A percentile compares a stretch with the other conserved stretches of the same genome.
Conservation (phyloP, 2,797 vertebrate genomes). For the Sus cebifrons region DNA sequence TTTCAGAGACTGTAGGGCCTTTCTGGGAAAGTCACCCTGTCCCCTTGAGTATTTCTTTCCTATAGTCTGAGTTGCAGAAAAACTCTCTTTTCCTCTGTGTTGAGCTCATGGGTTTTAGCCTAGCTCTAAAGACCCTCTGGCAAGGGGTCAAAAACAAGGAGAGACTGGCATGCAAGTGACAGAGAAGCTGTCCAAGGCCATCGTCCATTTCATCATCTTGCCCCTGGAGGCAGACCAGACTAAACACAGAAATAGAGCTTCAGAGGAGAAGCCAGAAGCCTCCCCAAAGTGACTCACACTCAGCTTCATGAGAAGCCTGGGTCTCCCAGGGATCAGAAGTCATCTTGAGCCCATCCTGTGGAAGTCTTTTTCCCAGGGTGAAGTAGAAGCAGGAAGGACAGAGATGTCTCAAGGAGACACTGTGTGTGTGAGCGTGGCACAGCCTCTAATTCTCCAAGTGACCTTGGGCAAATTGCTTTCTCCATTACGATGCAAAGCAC, state of each 20-base stretch:
- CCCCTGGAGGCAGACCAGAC: constrained; percentile 43
- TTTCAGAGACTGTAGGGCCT: not conserved
- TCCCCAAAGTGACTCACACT: not conserved
- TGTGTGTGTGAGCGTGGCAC: not conserved
- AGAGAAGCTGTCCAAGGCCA: not conserved
- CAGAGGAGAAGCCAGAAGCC: not conserved
- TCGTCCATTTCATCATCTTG: not conserved
- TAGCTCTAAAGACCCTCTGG: not conserved
- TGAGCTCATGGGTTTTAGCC: not conserved
- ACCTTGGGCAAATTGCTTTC: not conserved
- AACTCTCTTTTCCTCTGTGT: not conserved
- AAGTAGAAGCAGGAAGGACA: not conserved
- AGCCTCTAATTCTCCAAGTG: not conserved
- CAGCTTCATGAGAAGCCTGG: not conserved
- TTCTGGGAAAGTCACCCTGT: not conserved
- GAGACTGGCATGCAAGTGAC: not conserved
- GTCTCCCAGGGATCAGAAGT: not conserved
- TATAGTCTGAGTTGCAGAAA: not conserved
- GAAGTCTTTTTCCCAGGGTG: not conserved
- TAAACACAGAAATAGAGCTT: constrained; percentile 3
- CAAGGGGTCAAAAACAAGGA: not conserved
- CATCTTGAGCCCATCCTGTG: not conserved
- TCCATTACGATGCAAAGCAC: not conserved
- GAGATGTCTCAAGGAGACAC: not conserved
- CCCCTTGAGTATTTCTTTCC: not conserved